Conservation (phyloP, 2,113 vertebrate species). For the Aythya baeri region DNA sequence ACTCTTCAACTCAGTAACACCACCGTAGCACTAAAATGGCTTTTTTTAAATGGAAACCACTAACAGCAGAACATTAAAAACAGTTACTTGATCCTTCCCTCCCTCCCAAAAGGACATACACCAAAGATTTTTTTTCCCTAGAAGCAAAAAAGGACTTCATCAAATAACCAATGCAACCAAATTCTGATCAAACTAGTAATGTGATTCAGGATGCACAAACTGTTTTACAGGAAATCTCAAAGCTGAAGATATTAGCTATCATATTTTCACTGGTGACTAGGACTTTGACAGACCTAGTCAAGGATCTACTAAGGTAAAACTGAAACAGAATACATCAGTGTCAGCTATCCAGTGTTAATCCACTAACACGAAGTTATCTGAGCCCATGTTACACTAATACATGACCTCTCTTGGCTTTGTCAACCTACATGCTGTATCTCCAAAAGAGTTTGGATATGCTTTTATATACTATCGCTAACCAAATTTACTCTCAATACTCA, state of each 20-base stretch:
- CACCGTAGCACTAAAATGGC: rapidly evolving
- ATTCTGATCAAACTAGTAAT: rapidly evolving
- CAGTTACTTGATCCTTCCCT: background rate
- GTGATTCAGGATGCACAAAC: background rate
- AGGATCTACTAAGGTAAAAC: background rate
- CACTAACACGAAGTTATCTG: background rate
- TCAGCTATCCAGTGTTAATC: background rate
- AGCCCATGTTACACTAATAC: background rate
- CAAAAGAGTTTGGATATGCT: background rate
- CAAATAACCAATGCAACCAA: background rate
- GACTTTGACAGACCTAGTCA: background rate
- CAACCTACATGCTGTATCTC: background rate
- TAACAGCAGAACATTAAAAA: background rate
- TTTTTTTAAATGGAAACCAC: background rate
- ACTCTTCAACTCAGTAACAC: background rate
- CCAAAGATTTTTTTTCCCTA: background rate
- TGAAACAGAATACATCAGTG: background rate
- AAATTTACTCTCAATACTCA: background rate
- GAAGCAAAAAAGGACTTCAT: background rate
- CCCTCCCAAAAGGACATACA: background rate
- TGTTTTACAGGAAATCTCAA: background rate
- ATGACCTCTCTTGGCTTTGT: background rate
- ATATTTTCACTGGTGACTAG: background rate
- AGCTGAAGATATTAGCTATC: background rate
- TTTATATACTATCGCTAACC: background rate